Evolutionary conservation across 2,888 invertebrate species (phyloP), one percentile per base, ranked within the genome.

Genomic region (Pollenia angustigena): DNA sequence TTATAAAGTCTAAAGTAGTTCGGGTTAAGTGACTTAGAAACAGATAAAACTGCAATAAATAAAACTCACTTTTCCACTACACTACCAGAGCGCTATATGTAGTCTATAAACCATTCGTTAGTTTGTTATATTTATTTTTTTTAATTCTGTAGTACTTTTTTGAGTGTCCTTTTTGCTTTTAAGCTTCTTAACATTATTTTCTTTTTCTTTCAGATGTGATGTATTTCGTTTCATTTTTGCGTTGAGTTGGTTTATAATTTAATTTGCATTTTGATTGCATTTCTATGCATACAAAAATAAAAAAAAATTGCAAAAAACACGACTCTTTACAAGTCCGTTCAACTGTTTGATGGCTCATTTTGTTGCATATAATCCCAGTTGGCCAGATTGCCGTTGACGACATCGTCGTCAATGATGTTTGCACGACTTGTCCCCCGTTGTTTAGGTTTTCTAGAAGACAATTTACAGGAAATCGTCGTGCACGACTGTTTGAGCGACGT

Each of bases 251-350:
- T 44, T 75, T 68, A 16, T 60, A 82, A 82, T 69, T 75, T 69
- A 68, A 75, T 82, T 82, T 82, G 75, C 81, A 82, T 82, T 75
- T 82, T 82, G 81, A 82, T 75, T 82, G 81, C 75, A 74, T 66
- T 74, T 56, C 58, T 66, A 58, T 68, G 52, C 32, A 32, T 50
- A 76, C 4, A 54, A 54, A 10, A 14, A 9, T 54, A 1, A 7
- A 44, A 44, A 23, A 23, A 11, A 10, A n/a, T n/a, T n/a, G n/a
- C 16, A 18, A 32, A 69, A n/a, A 71, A 23, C 44, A 44, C 23
- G 9, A 56, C 32, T 72, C 23, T 72, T 56, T 46, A 18, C 12
- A 12, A n/a, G 54, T 52, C 42, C 71, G 54, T 72, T n/a, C 44
- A 46, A 18, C 64, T 52, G 54, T 14, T 44, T 54, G 50, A 64